phyloP scores from a whole-genome alignment of 2,888 invertebrate genomes.

The Sialis fuliginosa region DNA sequence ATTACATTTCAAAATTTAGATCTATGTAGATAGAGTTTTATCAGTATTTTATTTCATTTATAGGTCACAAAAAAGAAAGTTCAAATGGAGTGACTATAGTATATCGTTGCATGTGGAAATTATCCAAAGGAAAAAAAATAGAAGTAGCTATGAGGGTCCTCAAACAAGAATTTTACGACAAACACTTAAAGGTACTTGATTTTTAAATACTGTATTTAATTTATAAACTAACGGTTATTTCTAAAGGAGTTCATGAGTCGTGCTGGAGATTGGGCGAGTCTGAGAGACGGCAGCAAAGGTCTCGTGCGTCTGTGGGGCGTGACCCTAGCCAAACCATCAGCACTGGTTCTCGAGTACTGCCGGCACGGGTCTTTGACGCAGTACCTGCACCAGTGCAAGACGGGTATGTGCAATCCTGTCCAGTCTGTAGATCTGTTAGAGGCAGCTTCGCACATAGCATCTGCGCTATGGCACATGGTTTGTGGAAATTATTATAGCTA shows the following conservation, averaged over 20 bases:
- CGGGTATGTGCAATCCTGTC: constrained; percentile 23
- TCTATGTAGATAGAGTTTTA: no score
- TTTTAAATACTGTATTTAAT: constrained; percentile 1
- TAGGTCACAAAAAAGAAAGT: constrained; percentile 41
- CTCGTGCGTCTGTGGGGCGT: constrained; percentile 64
- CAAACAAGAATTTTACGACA: constrained; percentile 42
- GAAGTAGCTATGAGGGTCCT: constrained; percentile 67
- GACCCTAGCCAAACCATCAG: constrained; percentile 56
- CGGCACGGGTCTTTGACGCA: constrained; percentile 60
- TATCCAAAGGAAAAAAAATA: constrained; percentile 55
- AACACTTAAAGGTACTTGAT: constrained; percentile 39
- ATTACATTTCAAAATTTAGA: no score
- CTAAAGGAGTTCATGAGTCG: constrained; percentile 58
- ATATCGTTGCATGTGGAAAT: constrained; percentile 60
- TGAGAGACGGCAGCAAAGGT: constrained; percentile 40
- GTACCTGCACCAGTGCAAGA: constrained; percentile 36
- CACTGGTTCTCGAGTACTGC: constrained; percentile 67
- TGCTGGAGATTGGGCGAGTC: constrained; percentile 60
- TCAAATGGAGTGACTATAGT: constrained; percentile 44
- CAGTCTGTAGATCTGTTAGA: constrained; percentile 60
- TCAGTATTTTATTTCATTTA: constrained; percentile 8
- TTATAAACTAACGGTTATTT: constrained; percentile 5
- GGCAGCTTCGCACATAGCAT: constrained; percentile 62
- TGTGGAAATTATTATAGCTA: constrained; percentile 11
- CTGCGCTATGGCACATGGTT: constrained; percentile 74